A percentile compares a stretch with the other conserved stretches of the same genome.
These are phyloP conservation scores for Arenicola marina DNA, from an alignment of 2,888 invertebrate genomes.

Conservation along the genomic window DNA sequence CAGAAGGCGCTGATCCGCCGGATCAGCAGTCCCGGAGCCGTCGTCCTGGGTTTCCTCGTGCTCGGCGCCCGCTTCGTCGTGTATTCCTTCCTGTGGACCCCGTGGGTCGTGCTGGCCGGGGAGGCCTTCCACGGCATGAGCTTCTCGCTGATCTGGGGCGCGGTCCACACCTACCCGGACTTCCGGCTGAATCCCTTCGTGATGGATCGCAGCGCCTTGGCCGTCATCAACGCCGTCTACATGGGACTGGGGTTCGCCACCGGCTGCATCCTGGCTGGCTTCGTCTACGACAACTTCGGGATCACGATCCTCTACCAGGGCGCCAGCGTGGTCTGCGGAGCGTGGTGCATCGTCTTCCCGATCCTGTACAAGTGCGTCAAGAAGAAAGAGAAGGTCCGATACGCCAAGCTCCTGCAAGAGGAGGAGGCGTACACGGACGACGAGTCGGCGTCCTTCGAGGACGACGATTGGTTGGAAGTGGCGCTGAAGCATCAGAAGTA, in stretches of 20 bases:
- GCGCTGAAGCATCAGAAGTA: conserved; percentile 18
- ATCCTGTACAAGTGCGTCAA: conserved; percentile 7
- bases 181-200: conserved; percentile 31
- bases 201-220: conserved; percentile 48
- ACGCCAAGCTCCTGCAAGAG: conserved; percentile 24
- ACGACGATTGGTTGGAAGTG: conserved; percentile 31
- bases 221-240: conserved; percentile 48
- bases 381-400: conserved; percentile 22
- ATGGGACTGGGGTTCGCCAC: conserved; percentile 50
- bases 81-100: conserved; percentile 49
- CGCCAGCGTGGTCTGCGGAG: conserved; percentile 35
- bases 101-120: conserved; percentile 38
- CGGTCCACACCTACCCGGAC: conserved; percentile 23
- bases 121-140: conserved; percentile 16
- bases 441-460: conserved; percentile 12
- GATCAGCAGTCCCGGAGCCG: conserved; percentile 45
- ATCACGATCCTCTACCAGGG: conserved; percentile 43
- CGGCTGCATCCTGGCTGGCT: conserved; percentile 49
- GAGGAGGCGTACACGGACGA: conserved; percentile 12
- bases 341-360: conserved; percentile 21
- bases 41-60: conserved; percentile 41
- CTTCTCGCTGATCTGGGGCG: conserved; percentile 13
- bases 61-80: conserved; percentile 42
- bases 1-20: conserved; percentile 42
- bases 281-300: conserved; percentile 45